phyloP scores from a whole-genome alignment of 1,140 invertebrate species.

The Sitophilus oryzae region DNA sequence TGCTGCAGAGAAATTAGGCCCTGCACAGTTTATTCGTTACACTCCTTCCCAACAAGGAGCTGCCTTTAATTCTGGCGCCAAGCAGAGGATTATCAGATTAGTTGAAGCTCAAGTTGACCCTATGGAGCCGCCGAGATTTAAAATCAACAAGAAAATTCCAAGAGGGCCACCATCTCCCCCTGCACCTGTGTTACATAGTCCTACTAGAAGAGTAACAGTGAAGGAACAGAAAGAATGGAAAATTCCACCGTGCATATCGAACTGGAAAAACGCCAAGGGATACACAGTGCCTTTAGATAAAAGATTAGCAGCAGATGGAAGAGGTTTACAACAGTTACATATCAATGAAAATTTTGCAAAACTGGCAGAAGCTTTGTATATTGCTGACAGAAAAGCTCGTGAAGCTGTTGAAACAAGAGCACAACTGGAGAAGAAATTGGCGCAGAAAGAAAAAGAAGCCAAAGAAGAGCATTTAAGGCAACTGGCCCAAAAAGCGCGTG shows the following conservation, averaged over 20 bases:
- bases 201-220: slow-evolving; percentile 92
- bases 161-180: slow-evolving; percentile 96
- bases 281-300: slow-evolving; percentile 99
- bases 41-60: slow-evolving; percentile 96
- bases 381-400: slow-evolving; percentile 94
- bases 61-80: slow-evolving; percentile 93
- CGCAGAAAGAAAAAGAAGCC: slow-evolving; percentile 97
- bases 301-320: slow-evolving; percentile 93
- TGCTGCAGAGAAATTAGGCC: slow-evolving; percentile 78
- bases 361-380: slow-evolving; percentile 93
- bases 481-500: slow-evolving; percentile 91
- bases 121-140: slow-evolving; percentile 97
- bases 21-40: slow-evolving; percentile 95
- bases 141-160: slow-evolving; percentile 94
- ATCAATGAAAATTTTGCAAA: slow-evolving; percentile 99
- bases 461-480: slow-evolving; percentile 92
- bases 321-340: slow-evolving; percentile 93
- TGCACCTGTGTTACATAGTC: slow-evolving; percentile 93
- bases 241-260: slow-evolving; percentile 98
- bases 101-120: slow-evolving; percentile 95
- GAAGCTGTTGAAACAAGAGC: slow-evolving; percentile 95
- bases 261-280: slow-evolving; percentile 99
- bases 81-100: slow-evolving; percentile 95
- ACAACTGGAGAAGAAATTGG: slow-evolving; percentile 92
- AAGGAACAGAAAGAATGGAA: slow-evolving; percentile 99